These are phyloP conservation scores for Tychaedon coryphoeus DNA, from an alignment of 2,113 vertebrate species.

Conservation along the genomic window DNA sequence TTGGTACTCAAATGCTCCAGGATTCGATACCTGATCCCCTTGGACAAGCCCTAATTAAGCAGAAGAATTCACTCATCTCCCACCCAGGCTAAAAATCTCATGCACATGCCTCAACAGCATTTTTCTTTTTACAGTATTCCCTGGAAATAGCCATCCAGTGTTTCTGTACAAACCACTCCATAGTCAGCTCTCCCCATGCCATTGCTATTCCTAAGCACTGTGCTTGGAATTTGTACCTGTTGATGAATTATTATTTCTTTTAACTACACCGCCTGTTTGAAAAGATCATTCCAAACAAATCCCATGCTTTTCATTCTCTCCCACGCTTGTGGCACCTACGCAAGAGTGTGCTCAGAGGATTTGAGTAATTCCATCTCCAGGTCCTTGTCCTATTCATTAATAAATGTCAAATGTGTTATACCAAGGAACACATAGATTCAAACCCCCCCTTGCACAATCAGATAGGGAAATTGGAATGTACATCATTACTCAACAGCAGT, in stretches of 20 bases:
- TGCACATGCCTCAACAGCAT: neutral
- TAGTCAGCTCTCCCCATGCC: neutral
- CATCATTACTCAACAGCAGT: neutral
- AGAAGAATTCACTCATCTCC: neutral
- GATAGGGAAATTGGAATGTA: neutral
- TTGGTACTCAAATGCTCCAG: neutral
- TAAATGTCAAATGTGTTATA: neutral
- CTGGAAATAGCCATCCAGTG: neutral
- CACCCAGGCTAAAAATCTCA: neutral
- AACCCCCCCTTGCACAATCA: neutral
- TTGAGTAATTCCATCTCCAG: neutral
- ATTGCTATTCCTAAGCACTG: neutral
- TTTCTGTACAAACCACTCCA: neutral
- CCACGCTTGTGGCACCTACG: neutral
- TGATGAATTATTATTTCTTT: neutral
- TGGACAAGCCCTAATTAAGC: neutral
- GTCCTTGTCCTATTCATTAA: neutral
- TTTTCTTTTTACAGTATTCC: neutral
- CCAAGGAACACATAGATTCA: neutral
- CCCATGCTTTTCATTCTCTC: neutral
- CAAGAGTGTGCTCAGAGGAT: neutral
- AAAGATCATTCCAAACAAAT: neutral
- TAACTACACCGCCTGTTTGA: neutral
- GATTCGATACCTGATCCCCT: neutral
- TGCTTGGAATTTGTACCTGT: neutral